Evolutionary conservation across 2,888 invertebrate species (phyloP), one percentile per base, ranked within the genome.

Genomic region (Cybosia mesomella): DNA sequence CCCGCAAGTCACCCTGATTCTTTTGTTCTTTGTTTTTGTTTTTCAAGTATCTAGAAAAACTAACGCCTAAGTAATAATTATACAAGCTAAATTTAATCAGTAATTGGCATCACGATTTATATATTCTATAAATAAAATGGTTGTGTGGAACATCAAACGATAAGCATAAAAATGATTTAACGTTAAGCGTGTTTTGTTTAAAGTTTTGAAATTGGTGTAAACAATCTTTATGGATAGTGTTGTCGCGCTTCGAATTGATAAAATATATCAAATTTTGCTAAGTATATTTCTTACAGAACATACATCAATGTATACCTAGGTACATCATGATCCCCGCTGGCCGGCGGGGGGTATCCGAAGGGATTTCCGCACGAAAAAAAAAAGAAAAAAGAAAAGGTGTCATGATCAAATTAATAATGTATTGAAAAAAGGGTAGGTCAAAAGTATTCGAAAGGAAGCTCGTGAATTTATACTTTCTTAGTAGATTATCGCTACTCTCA

Each of bases 111-210:
- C 75, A 68, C 24, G 28, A n/a, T 34, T 55, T 54, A 53, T 9
- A 49, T 49, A 8, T 49, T 59, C 73, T 62, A 49, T 34, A 63
- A 64, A 67, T 49, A 66, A 67, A 53, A 69, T 63, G 66, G 60
- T 80, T 75, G 68, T 67, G 68, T 70, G 65, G 66, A 65, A 66
- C 75, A 75, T 68, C 75, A 71, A 75, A 80, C 64, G 67, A 68
- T 67, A 66, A 80, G 60, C 68, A 66, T 65, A 54, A 63, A 63
- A 58, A 63, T 73, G 71, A 79, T 81, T 81, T 39, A 57, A 59
- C 49, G 28, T 57, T 53, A 49, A 21, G 21, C 18, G 21, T 43
- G 24, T 60, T 60, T 18, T 7, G 18, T 4, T 39, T 10, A 15
- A 43, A 18, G 5, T 18, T 60, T 49, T 61, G 15, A 15, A 53